These are phyloP conservation scores for Amazona ochrocephala DNA, from an alignment of 2,797 vertebrate genomes.

Conservation along the genomic window DNA sequence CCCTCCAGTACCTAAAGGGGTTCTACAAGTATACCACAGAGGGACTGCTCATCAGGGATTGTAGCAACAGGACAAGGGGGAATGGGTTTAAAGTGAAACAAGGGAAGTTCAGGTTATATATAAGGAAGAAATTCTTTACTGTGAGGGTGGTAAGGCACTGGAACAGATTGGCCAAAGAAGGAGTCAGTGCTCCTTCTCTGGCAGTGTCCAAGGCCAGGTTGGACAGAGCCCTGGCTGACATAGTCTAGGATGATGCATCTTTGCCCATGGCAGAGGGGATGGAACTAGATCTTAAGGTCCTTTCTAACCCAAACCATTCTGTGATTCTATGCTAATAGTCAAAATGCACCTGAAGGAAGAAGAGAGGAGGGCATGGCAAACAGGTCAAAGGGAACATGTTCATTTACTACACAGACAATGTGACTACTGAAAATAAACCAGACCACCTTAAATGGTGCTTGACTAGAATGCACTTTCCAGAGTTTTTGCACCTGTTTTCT, in stretches of 20 bases:
- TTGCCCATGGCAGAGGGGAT: not conserved
- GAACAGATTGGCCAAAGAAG: not conserved
- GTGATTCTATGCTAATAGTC: not conserved
- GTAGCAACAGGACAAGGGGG: not conserved
- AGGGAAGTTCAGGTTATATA: not conserved
- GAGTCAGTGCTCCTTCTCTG: not conserved
- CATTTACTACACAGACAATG: not conserved
- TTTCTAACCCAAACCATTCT: not conserved
- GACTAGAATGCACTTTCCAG: not conserved
- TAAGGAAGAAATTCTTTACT: not conserved
- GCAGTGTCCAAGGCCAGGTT: not conserved
- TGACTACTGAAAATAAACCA: not conserved
- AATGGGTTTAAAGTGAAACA: not conserved
- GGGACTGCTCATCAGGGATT: not conserved
- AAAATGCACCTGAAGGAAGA: not conserved
- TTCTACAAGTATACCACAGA: not conserved
- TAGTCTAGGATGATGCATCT: not conserved
- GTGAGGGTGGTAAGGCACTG: not conserved
- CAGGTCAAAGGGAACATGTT: not conserved
- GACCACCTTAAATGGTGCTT: not conserved
- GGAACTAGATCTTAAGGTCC: not conserved
- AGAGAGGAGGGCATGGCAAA: not conserved
- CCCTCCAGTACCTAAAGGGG: not conserved
- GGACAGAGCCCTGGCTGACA: not conserved
- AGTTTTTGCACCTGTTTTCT: slow-evolving; percentile 6